Conservation (phyloP, 2,888 invertebrate species). For the Zaprionus lineosus region DNA sequence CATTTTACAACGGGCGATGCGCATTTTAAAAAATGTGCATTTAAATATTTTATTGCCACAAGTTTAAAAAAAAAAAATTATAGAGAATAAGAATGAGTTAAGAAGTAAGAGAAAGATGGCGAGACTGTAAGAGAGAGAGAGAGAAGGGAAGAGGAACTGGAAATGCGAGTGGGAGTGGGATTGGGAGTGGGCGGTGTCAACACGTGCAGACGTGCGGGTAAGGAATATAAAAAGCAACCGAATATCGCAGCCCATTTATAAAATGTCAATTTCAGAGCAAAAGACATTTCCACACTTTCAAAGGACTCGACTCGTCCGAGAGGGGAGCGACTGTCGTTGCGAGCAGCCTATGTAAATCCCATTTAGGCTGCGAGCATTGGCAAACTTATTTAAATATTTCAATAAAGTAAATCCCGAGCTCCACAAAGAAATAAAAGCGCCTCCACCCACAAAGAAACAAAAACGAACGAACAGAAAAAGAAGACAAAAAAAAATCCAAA, state of each 20-base stretch:
- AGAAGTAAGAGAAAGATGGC: not conserved
- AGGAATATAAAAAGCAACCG: constrained; percentile 24
- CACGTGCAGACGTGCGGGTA: too few species aligned
- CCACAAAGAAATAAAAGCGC: constrained; percentile 39
- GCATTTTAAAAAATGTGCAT: constrained; percentile 52
- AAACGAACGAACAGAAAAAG: too few species aligned
- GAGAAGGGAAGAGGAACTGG: not conserved
- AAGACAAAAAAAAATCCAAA: constrained; percentile 2
- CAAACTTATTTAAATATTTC: constrained; percentile 81
- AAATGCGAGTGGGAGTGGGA: not conserved
- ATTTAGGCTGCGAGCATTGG: constrained; percentile 76
- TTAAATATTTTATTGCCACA: constrained; percentile 75
- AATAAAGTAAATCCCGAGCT: constrained; percentile 79
- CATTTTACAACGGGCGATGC: constrained; percentile 49
- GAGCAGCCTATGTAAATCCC: constrained; percentile 62
- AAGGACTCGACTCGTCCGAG: constrained; percentile 48
- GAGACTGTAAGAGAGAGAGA: not conserved
- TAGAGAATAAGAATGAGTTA: too few species aligned
- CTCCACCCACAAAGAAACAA: too few species aligned
- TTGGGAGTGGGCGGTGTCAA: constrained; percentile 2
- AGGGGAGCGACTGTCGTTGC: too few species aligned
- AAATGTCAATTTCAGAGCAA: constrained; percentile 75
- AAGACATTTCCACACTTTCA: constrained; percentile 52
- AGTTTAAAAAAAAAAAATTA: constrained; percentile 32
- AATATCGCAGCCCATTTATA: constrained; percentile 70